A percentile compares a stretch with the other conserved stretches of the same genome.
phyloP scores from a whole-genome alignment of 1,140 invertebrate genomes.

The Trialeurodes vaporariorum region DNA sequence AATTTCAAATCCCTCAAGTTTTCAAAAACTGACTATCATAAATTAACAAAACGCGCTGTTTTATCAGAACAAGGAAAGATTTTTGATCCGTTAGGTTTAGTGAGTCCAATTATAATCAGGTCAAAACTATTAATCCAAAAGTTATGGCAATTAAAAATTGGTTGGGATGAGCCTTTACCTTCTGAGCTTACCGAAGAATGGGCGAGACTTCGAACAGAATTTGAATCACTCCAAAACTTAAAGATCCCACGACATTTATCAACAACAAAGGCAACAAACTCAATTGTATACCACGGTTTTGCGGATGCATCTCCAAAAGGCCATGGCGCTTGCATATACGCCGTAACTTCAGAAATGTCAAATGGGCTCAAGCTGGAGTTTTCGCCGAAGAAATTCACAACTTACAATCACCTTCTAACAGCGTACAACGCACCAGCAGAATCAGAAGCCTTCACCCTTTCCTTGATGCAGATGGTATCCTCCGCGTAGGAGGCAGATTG shows the following conservation, averaged over 20 bases:
- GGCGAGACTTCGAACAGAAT: no score
- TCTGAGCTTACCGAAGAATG: no score
- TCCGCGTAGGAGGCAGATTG: slow-evolving; percentile 34
- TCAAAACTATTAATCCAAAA: slow-evolving; percentile 38
- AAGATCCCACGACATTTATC: slow-evolving; percentile 9
- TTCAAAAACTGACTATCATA: no score
- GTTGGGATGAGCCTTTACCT: no score
- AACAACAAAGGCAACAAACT: background rate
- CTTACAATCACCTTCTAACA: background rate
- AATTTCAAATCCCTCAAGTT: no score
- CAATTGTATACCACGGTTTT: slow-evolving; percentile 23
- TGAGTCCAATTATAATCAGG: slow-evolving; percentile 32
- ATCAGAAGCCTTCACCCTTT: slow-evolving; percentile 23
- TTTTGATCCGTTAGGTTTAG: slow-evolving; percentile 34
- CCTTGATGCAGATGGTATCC: slow-evolving; percentile 27
- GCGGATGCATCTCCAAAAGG: slow-evolving; percentile 25
- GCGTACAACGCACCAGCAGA: background rate
- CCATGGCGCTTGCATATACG: slow-evolving; percentile 28
- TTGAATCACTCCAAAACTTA: background rate
- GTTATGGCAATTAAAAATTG: slow-evolving; percentile 30
- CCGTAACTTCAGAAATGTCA: background rate
- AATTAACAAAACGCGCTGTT: slow-evolving; percentile 31
- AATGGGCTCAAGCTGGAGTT: background rate
- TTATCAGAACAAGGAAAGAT: slow-evolving; percentile 30
- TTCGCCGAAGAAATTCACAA: background rate